Evolutionary conservation across 2,797 vertebrate genomes (phyloP).

Genomic region (Danio choprae): DNA sequence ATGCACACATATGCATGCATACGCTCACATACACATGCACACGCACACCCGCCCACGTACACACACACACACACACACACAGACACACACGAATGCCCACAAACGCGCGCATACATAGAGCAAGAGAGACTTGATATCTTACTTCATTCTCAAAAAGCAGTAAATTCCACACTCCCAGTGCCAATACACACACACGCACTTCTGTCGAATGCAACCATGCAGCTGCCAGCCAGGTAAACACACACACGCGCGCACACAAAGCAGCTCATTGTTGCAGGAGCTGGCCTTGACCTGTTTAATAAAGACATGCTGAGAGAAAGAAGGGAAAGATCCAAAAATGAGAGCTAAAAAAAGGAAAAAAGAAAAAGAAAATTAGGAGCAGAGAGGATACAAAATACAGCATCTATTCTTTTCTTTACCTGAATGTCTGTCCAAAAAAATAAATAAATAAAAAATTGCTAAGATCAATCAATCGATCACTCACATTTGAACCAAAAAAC

Average conservation of each 20-base stretch:
- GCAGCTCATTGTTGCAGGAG: slow-evolving; percentile 56
- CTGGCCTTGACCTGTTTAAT: slow-evolving; percentile 47
- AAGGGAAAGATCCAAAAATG: background rate
- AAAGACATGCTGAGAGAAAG: slow-evolving; percentile 8
- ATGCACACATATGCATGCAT: no score
- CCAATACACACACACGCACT: slow-evolving; percentile 21
- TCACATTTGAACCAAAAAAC: no score
- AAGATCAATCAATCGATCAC: no score
- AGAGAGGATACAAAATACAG: background rate
- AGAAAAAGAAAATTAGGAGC: background rate
- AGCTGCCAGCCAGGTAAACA: slow-evolving; percentile 39
- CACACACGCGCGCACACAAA: slow-evolving; percentile 48
- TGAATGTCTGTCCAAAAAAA: background rate
- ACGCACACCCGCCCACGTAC: no score
- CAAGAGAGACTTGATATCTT: background rate
- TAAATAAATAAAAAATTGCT: no score
- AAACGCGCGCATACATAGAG: no score
- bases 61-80: no score
- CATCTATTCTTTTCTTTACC: background rate
- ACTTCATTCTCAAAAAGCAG: slow-evolving; percentile 12
- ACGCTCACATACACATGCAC: no score
- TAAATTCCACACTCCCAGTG: background rate
- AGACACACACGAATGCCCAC: no score
- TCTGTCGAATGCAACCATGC: slow-evolving; percentile 13
- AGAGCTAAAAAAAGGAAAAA: background rate